Evolutionary conservation across 2,113 vertebrate genomes (phyloP), one percentile per base, ranked within the genome.

Genomic region (Vireo altiloquus): DNA sequence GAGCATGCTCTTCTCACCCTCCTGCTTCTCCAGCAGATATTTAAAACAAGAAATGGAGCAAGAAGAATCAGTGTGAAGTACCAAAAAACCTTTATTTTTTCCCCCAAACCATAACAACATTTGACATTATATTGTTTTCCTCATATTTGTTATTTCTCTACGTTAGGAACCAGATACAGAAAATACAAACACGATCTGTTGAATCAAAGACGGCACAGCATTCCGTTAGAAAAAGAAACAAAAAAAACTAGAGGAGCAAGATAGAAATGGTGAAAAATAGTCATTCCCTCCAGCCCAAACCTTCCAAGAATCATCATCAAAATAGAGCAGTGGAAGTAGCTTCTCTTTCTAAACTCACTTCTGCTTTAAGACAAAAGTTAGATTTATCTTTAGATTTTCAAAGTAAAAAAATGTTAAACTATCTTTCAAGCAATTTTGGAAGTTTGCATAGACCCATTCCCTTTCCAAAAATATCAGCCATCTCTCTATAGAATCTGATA

Each of bases 391-490:
- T 97, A 93, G 95, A 95, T 97, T 93, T 91, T 97, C 84, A 95
- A 97, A 95, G 91, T 97, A 98, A 97, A 98, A 98, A 97, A 97
- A 97, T 31, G 87, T 97, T 98, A 98, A 98, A 98, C 97, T 98
- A 92, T 97, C 96, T 97, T 96, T 96, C 94, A 95, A 97, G 95
- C 96, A 64, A 96, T 97, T 97, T 82, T 96, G 92, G 95, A 97
- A 97, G 96, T 97, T 98, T 98, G 98, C 98, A 98, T 98, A 98
- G 98, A 98, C 96, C 97, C 95, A 95, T 97, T 97, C 97, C 96
- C 96, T 97, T 97, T 98, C 97, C 97, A 98, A 98, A 98, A 98
- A 98, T 98, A 98, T 95, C 96, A 97, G 94, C 94, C 54, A 97
- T 96, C 92, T 97, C 86, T 96, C 94, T 97, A 97, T 97, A 98